Percentiles rank a stretch among this genome's conserved stretches.
These are phyloP conservation scores for Ptycholaimellus sp. DNA, from an alignment of 2,888 invertebrate species.

Conservation along the genomic window DNA sequence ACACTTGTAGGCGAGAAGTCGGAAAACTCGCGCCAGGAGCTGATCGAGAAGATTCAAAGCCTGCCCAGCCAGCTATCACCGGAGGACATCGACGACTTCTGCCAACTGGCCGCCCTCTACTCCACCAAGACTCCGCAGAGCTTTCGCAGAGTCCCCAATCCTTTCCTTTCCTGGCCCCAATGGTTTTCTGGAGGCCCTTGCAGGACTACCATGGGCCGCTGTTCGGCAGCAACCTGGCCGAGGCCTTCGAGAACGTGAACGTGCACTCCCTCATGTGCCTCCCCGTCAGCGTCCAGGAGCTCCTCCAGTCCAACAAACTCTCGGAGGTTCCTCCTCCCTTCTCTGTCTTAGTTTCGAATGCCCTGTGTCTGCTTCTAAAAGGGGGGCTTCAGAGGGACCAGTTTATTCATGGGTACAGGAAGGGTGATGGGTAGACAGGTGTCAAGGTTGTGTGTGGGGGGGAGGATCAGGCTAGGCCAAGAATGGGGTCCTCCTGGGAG, in stretches of 20 bases:
- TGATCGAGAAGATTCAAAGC: constrained; percentile 8
- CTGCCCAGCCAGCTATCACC: constrained; percentile 46
- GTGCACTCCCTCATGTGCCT: constrained; percentile 51
- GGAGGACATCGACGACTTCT: constrained; percentile 85
- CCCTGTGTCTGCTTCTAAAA: too few relatives aligned
- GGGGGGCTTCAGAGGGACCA: too few relatives aligned
- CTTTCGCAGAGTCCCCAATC: constrained; percentile 52
- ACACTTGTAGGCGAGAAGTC: too few relatives aligned
- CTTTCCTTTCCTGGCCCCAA: too few relatives aligned
- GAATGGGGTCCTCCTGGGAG: too few relatives aligned
- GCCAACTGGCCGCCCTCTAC: constrained; percentile 84
- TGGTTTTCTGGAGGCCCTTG: constrained; percentile 8
- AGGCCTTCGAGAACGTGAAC: constrained; percentile 16
- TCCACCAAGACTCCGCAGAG: constrained; percentile 71
- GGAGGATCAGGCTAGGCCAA: too few relatives aligned
- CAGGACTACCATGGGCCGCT: constrained; percentile 34
- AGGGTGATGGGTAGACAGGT: too few relatives aligned
- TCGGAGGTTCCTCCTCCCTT: too few relatives aligned
- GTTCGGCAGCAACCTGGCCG: constrained; percentile 28
- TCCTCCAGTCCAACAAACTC: constrained; percentile 41
- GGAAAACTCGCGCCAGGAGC: constrained; percentile 7
- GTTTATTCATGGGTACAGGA: too few relatives aligned
- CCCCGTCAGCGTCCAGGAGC: constrained; percentile 76
- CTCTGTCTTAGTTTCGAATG: too few relatives aligned
- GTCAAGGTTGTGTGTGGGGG: too few relatives aligned